Percentiles rank a stretch among this genome's conserved stretches.
Conservation (phyloP, 2,888 invertebrate species). For the Netelia inedita region DNA sequence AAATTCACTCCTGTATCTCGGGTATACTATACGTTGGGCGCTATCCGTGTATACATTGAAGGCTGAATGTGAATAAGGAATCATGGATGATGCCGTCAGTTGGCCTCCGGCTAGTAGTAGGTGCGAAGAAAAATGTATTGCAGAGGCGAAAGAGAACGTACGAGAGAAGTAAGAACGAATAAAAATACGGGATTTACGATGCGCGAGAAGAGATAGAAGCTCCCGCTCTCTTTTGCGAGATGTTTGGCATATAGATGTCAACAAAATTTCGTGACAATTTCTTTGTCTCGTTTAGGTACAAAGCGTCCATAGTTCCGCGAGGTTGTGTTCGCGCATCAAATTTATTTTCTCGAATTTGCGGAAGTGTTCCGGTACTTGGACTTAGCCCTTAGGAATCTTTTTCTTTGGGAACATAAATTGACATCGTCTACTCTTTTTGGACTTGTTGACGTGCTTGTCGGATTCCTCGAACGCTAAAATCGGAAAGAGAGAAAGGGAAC, state of each 20-base stretch:
- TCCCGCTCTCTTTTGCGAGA: not conserved
- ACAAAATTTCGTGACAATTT: slow-evolving; percentile 42
- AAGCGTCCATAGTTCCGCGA: not conserved
- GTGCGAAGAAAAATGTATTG: slow-evolving; percentile 60
- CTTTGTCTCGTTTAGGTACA: not conserved
- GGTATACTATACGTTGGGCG: not conserved
- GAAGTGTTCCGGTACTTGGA: not conserved
- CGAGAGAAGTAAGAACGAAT: slow-evolving; percentile 14
- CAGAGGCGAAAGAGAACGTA: not conserved
- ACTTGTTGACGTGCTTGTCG: too few species aligned
- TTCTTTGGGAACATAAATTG: too few species aligned
- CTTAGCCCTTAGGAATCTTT: not conserved
- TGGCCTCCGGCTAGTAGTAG: slow-evolving; percentile 31
- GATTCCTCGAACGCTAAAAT: too few species aligned
- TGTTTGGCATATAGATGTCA: slow-evolving; percentile 22
- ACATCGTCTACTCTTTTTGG: too few species aligned
- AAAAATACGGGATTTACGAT: slow-evolving; percentile 9
- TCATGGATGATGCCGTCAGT: not conserved
- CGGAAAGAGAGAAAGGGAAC: too few species aligned
- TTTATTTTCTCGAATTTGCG: not conserved
- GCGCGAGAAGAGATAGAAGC: slow-evolving; percentile 2
- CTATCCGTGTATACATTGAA: not conserved
- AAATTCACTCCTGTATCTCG: slow-evolving; percentile 40
- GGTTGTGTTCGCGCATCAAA: not conserved
- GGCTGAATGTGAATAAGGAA: slow-evolving; percentile 55